Conservation (phyloP, 2,113 vertebrate species). For the Bagarius yarrelli region DNA sequence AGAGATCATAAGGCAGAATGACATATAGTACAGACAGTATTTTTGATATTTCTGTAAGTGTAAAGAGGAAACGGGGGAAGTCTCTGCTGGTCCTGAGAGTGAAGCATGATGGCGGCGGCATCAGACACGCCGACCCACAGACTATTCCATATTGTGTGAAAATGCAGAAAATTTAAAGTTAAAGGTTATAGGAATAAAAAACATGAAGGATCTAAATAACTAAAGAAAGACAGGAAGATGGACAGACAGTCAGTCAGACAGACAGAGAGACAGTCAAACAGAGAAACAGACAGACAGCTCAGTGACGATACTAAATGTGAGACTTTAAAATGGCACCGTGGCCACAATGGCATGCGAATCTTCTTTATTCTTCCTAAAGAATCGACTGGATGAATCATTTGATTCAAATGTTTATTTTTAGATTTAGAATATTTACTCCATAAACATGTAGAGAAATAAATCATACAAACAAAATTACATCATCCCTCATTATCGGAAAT, state of each 20-base stretch:
- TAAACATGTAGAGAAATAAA: not conserved
- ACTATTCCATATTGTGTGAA: not conserved
- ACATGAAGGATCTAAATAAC: too few relatives aligned
- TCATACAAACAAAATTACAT: not conserved
- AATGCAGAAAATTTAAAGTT: too few relatives aligned
- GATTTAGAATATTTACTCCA: not conserved
- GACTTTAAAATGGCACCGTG: not conserved
- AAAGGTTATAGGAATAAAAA: too few relatives aligned
- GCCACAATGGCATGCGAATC: not conserved
- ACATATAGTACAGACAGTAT: not conserved
- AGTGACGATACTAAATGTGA: not conserved
- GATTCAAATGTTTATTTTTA: not conserved
- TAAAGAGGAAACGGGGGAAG: too few relatives aligned
- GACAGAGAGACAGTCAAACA: conserved; percentile 7
- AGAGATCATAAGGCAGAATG: too few relatives aligned
- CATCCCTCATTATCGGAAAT: too few relatives aligned
- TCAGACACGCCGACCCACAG: not conserved
- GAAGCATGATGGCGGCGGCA: not conserved
- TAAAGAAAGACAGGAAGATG: too few relatives aligned
- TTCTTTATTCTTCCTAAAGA: not conserved
- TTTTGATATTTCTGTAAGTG: too few relatives aligned
- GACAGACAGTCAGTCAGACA: not conserved
- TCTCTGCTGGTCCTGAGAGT: too few relatives aligned
- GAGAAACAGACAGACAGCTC: not conserved
- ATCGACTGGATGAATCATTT: not conserved